phyloP scores from a whole-genome alignment of 2,797 vertebrate species.

The Trachurus trachurus region DNA sequence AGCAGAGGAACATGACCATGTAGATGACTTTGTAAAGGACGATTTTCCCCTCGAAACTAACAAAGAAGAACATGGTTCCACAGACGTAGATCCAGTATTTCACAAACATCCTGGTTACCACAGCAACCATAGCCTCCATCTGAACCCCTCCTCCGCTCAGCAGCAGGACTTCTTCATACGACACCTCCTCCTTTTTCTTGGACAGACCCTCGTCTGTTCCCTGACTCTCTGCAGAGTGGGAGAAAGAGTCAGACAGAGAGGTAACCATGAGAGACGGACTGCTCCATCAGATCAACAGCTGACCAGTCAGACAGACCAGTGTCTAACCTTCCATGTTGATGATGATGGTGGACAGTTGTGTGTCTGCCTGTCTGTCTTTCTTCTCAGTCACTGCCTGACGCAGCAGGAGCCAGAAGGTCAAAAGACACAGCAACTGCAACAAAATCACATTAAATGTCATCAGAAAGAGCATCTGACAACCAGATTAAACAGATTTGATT shows the following conservation, averaged over 20 bases:
- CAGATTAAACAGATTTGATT: not conserved
- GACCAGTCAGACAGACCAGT: constrained; percentile 1
- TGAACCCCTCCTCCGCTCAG: constrained; percentile 82
- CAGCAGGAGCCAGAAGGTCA: constrained; percentile 95
- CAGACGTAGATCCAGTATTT: constrained; percentile 99
- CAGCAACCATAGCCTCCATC: constrained; percentile 92
- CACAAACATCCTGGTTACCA: constrained; percentile 94
- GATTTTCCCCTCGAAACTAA: constrained; percentile 96
- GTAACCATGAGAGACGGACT: not conserved
- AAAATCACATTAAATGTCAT: not conserved
- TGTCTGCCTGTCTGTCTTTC: constrained; percentile 80
- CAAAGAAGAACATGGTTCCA: constrained; percentile 98
- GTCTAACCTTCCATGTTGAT: constrained; percentile 88
- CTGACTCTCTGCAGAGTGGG: constrained; percentile 32
- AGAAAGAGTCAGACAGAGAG: constrained; percentile 4
- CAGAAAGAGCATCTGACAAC: not conserved
- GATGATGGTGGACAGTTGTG: constrained; percentile 87
- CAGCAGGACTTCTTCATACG: constrained; percentile 75
- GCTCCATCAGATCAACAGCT: constrained; percentile 4
- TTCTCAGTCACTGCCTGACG: constrained; percentile 94
- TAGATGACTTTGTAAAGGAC: constrained; percentile 99
- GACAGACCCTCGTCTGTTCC: constrained; percentile 54
- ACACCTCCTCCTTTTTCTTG: constrained; percentile 55
- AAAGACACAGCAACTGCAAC: constrained; percentile 91
- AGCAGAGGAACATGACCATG: constrained; percentile 97